Conservation (phyloP, 2,888 invertebrate genomes). For the Allophyes oxyacanthae region DNA sequence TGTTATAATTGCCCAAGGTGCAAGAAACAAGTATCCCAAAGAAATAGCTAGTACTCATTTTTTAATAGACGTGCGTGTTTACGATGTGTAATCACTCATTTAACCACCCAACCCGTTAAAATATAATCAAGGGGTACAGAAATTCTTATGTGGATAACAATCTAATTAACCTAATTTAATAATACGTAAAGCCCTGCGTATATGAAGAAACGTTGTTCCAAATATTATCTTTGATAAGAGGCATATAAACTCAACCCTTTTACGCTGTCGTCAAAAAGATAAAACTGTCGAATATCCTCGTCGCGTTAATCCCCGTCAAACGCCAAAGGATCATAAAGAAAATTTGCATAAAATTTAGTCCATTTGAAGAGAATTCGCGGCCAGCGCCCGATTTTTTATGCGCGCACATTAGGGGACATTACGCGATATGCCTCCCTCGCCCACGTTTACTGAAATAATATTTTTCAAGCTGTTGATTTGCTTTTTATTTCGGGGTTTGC, state of each 20-base stretch:
- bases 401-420: constrained; percentile 81
- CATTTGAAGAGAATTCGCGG: constrained; percentile 74
- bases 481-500: constrained; percentile 78
- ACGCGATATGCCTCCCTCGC: constrained; percentile 63
- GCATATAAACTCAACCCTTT: constrained; percentile 53
- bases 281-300: constrained; percentile 66
- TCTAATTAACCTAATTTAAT: constrained; percentile 39
- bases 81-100: no score
- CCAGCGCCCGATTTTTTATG: constrained; percentile 71
- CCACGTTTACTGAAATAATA: constrained; percentile 77
- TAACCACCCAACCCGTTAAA: no score
- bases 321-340: constrained; percentile 75
- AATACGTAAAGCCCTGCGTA: constrained; percentile 34
- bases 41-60: no score
- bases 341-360: constrained; percentile 81
- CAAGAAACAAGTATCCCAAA: no score
- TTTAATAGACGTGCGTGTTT: no score
- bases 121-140: no score
- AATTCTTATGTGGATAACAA: constrained; percentile 19
- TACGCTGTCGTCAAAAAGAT: constrained; percentile 57
- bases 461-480: constrained; percentile 84
- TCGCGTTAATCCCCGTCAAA: constrained; percentile 75
- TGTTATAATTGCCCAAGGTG: no score
- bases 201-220: constrained; percentile 34
- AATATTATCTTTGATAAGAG: constrained; percentile 51